Conservation (phyloP, 2,888 invertebrate species). For the Drosophila gaucha region DNA sequence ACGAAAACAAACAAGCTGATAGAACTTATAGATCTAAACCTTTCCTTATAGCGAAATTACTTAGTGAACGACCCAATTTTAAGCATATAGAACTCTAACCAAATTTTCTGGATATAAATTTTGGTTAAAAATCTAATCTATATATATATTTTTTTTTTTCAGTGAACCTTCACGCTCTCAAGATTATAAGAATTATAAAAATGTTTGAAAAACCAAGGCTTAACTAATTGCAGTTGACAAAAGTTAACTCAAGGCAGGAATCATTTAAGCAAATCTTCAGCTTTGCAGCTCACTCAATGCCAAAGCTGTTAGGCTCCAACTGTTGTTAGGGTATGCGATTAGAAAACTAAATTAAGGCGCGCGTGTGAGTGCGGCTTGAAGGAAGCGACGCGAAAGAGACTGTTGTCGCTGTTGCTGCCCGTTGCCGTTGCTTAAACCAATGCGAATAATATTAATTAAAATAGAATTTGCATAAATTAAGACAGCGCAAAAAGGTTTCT, state of each 20-base stretch:
- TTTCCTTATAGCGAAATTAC: too few species aligned
- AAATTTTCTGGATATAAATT: too few species aligned
- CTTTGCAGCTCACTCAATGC: neutral
- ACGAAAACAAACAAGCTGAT: too few species aligned
- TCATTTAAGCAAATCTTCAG: neutral
- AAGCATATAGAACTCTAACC: too few species aligned
- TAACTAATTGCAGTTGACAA: slow-evolving; percentile 1
- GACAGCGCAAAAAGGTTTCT: slow-evolving; percentile 58
- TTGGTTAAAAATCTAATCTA: too few species aligned
- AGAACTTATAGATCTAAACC: too few species aligned
- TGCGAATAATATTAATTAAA: slow-evolving; percentile 73
- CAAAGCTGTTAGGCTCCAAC: neutral
- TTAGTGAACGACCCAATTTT: too few species aligned
- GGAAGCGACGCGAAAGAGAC: slow-evolving; percentile 60
- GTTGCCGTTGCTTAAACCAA: slow-evolving; percentile 38
- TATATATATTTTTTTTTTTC: too few species aligned
- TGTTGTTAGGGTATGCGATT: slow-evolving; percentile 48
- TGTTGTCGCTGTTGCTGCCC: slow-evolving; percentile 37
- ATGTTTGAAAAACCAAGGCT: too few species aligned
- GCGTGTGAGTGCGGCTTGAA: slow-evolving; percentile 55
- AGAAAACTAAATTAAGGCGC: slow-evolving; percentile 70
- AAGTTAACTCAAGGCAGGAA: neutral
- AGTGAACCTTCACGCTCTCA: too few species aligned
- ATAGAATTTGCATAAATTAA: slow-evolving; percentile 79
- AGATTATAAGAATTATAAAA: too few species aligned